Percentiles rank a stretch among this genome's conserved stretches.
Conservation (phyloP, 2,113 vertebrate genomes). For the Pagrus major region DNA sequence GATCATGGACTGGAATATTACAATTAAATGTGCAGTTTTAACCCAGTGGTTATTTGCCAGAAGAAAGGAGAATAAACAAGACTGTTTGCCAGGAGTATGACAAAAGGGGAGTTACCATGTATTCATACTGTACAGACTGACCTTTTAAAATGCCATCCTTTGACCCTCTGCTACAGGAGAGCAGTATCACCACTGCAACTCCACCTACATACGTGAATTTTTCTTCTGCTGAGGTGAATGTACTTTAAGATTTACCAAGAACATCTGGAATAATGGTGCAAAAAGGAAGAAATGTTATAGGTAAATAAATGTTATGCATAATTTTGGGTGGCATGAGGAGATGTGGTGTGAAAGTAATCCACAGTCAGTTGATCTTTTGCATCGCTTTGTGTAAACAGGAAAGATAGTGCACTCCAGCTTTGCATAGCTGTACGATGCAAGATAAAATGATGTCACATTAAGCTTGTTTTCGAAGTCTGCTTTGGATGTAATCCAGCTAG, state of each 20-base stretch:
- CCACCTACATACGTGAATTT: constrained; percentile 25
- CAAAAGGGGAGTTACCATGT: constrained; percentile 39
- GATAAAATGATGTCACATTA: constrained; percentile 33
- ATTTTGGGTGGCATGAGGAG: neutral
- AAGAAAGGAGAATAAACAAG: constrained; percentile 15
- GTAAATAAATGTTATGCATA: neutral
- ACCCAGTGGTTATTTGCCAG: constrained; percentile 12
- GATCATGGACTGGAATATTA: neutral
- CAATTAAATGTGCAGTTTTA: neutral
- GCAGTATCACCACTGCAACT: constrained; percentile 28
- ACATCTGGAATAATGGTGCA: neutral
- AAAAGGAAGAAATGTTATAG: neutral
- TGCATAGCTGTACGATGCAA: neutral
- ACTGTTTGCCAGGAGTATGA: constrained; percentile 24
- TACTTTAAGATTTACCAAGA: constrained; percentile 8
- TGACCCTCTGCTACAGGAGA: constrained; percentile 55
- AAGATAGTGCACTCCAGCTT: constrained; percentile 15
- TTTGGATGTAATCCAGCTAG: constrained; percentile 54
- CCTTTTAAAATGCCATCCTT: constrained; percentile 79
- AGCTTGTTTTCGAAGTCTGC: constrained; percentile 29
- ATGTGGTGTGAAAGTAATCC: constrained; percentile 2
- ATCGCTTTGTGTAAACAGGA: constrained; percentile 17
- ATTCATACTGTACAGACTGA: constrained; percentile 48
- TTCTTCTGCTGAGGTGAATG: neutral
- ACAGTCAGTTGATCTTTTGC: neutral